Evolutionary conservation across 2,797 vertebrate genomes (phyloP).

Genomic region (Anolis apletophallus): DNA sequence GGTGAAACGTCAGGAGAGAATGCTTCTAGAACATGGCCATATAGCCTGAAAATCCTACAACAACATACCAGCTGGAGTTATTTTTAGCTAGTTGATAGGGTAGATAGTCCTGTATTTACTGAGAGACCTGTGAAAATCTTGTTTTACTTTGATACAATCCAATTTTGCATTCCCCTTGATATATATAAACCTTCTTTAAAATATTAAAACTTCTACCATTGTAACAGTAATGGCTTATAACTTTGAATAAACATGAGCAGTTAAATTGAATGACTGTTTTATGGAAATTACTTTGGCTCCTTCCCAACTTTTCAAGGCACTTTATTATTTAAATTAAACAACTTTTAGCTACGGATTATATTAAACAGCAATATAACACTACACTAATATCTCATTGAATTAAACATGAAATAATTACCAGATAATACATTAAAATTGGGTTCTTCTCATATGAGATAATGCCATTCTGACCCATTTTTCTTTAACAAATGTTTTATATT

Average conservation of each 20-base stretch:
- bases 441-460: background rate
- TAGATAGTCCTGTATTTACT: slow-evolving; percentile 30
- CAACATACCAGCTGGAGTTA: background rate
- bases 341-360: slow-evolving; percentile 53
- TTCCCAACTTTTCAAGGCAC: slow-evolving; percentile 43
- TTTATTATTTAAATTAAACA: slow-evolving; percentile 55
- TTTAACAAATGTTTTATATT: background rate
- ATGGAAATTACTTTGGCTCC: slow-evolving; percentile 55
- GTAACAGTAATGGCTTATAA: slow-evolving; percentile 35
- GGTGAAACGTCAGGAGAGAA: too few species aligned
- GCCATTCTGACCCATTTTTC: background rate
- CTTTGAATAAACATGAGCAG: slow-evolving; percentile 67
- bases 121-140: slow-evolving; percentile 21
- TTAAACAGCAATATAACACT: slow-evolving; percentile 35
- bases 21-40: too few species aligned
- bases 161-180: slow-evolving; percentile 17
- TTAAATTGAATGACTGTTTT: slow-evolving; percentile 61
- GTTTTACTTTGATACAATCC: background rate
- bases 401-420: slow-evolving; percentile 39
- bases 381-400: slow-evolving; percentile 25
- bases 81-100: background rate
- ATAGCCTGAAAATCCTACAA: too few species aligned
- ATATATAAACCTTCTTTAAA: slow-evolving; percentile 41
- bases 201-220: slow-evolving; percentile 21
- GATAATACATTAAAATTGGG: background rate